Conservation (phyloP, 2,113 vertebrate species). For the Xiphophorus maculatus region DNA sequence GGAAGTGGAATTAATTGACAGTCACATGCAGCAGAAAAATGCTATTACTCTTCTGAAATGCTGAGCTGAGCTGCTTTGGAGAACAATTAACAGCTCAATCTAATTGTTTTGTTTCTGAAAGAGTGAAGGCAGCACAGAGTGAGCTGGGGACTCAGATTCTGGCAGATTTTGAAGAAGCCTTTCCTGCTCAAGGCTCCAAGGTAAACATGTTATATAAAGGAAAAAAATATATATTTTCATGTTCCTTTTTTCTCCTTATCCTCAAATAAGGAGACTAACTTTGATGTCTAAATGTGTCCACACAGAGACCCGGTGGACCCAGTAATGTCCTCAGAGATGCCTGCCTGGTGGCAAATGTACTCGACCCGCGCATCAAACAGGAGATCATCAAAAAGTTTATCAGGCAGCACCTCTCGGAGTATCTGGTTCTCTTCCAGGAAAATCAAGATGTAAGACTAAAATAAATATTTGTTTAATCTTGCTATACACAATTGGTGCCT, state of each 20-base stretch:
- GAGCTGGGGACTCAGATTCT: slow-evolving; percentile 97
- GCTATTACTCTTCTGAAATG: neutral
- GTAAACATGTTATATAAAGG: slow-evolving; percentile 70
- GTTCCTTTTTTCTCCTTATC: slow-evolving; percentile 4
- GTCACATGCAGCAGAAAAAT: neutral
- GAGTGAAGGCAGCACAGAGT: slow-evolving; percentile 95
- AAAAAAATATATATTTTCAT: neutral
- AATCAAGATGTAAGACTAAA: slow-evolving; percentile 92
- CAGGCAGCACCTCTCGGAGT: slow-evolving; percentile 95
- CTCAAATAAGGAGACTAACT: neutral
- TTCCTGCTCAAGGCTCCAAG: slow-evolving; percentile 96
- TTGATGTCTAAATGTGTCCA: neutral
- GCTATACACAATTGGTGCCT: neutral
- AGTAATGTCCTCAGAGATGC: slow-evolving; percentile 96
- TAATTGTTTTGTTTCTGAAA: slow-evolving; percentile 58
- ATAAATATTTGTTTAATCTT: neutral
- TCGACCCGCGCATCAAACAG: slow-evolving; percentile 95
- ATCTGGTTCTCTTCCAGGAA: slow-evolving; percentile 97
- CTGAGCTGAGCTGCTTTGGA: neutral
- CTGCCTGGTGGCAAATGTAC: slow-evolving; percentile 93
- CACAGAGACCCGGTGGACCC: slow-evolving; percentile 90
- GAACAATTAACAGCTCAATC: neutral
- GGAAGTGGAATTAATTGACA: neutral
- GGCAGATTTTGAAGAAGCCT: slow-evolving; percentile 96
- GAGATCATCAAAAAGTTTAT: slow-evolving; percentile 99